A percentile compares a stretch with the other conserved stretches of the same genome.
Conservation (phyloP, 2,113 vertebrate genomes). For the Polypterus bichir region DNA sequence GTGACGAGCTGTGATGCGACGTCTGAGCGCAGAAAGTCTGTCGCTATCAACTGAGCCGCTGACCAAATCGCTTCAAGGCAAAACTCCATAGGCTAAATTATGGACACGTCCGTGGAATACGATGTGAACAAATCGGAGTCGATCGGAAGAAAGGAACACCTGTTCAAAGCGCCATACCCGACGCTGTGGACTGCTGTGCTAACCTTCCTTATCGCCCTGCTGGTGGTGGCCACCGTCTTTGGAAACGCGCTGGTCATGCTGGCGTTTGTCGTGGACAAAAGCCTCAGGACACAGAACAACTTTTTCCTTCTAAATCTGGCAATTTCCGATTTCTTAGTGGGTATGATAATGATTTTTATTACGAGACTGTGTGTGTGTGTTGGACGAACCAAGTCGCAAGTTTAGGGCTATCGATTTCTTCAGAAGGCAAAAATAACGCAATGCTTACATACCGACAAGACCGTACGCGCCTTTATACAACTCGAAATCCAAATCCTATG, state of each 20-base stretch:
- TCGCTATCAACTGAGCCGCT: no score
- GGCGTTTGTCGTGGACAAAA: constrained; percentile 55
- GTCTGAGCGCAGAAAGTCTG: no score
- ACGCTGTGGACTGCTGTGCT: constrained; percentile 38
- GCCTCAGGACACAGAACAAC: constrained; percentile 58
- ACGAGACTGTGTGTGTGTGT: no score
- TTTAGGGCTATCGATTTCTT: no score
- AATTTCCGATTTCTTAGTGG: constrained; percentile 61
- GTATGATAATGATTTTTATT: constrained; percentile 17
- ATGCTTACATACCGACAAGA: no score
- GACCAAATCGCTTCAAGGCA: no score
- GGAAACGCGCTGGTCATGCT: constrained; percentile 58
- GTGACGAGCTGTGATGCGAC: no score
- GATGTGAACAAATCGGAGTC: not conserved
- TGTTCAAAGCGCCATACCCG: constrained; percentile 5
- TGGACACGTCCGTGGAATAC: not conserved
- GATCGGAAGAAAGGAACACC: not conserved
- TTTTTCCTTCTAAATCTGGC: constrained; percentile 62
- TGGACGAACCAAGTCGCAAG: no score
- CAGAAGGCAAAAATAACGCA: no score
- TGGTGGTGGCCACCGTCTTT: constrained; percentile 49
- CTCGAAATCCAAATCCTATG: no score
- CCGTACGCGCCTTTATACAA: no score
- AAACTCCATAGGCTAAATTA: not conserved
- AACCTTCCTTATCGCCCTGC: constrained; percentile 49